A percentile compares a stretch with the other conserved stretches of the same genome.
phyloP scores from a whole-genome alignment of 2,113 vertebrate species.

The Triplophysa siluroides region DNA sequence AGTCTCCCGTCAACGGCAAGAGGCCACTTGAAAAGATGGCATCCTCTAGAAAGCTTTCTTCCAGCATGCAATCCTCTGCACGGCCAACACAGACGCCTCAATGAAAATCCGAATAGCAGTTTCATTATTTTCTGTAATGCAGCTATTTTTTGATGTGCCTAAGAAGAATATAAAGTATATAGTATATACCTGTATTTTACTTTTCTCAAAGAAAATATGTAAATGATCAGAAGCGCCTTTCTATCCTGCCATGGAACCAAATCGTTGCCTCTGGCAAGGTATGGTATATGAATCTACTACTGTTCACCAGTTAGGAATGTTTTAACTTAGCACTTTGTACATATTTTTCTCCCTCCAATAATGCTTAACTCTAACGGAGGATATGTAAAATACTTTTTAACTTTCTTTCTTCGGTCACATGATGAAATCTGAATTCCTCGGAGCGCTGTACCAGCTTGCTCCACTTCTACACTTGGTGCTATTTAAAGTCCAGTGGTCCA shows the following conservation, averaged over 20 bases:
- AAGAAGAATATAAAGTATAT: slow-evolving; percentile 63
- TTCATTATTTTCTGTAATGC: slow-evolving; percentile 76
- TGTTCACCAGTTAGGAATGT: slow-evolving; percentile 75
- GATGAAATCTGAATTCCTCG: slow-evolving; percentile 56
- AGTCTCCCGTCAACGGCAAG: slow-evolving; percentile 78
- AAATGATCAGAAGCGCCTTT: slow-evolving; percentile 85
- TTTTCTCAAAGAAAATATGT: slow-evolving; percentile 72
- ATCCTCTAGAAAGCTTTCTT: slow-evolving; percentile 82
- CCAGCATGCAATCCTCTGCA: slow-evolving; percentile 88
- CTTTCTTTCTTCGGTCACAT: slow-evolving; percentile 42
- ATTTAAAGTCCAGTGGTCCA: slow-evolving; percentile 63
- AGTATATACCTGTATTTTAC: slow-evolving; percentile 56
- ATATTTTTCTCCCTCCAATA: slow-evolving; percentile 60
- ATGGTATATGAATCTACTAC: slow-evolving; percentile 73
- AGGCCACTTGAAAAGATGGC: slow-evolving; percentile 80
- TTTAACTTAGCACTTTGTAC: slow-evolving; percentile 76
- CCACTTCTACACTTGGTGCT: slow-evolving; percentile 82
- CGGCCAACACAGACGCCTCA: slow-evolving; percentile 87
- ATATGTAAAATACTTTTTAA: slow-evolving; percentile 46
- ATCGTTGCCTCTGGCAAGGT: slow-evolving; percentile 82
- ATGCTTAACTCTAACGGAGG: slow-evolving; percentile 39
- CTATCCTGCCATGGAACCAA: slow-evolving; percentile 82
- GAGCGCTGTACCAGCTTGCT: slow-evolving; percentile 57
- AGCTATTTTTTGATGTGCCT: slow-evolving; percentile 90
- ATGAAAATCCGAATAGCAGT: slow-evolving; percentile 76